Evolutionary conservation across 2,797 vertebrate species (phyloP).

Genomic region (Neostethus bicornis): DNA sequence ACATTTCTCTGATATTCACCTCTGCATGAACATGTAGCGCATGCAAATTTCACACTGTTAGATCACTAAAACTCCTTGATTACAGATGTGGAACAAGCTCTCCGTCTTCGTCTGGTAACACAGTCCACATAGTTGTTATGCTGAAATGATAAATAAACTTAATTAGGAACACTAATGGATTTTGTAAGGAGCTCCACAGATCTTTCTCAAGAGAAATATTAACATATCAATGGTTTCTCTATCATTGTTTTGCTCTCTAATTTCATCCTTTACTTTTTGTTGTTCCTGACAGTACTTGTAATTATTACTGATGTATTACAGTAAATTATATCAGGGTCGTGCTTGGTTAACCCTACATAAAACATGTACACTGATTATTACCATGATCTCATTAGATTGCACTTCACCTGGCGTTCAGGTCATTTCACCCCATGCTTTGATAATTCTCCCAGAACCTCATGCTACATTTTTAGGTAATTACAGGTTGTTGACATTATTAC

Average conservation of each 20-base stretch:
- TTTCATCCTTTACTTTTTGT: conserved; percentile 24
- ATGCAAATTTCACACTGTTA: conserved; percentile 52
- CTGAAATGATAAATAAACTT: conserved; percentile 68
- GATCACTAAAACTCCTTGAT: conserved; percentile 52
- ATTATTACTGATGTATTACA: conserved; percentile 14
- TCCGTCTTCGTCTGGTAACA: conserved; percentile 48
- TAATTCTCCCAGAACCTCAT: conserved; percentile 3
- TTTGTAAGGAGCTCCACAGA: conserved; percentile 61
- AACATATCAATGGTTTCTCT: conserved; percentile 68
- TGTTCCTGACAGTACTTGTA: conserved; percentile 60
- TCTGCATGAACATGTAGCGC: conserved; percentile 49
- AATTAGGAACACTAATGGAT: conserved; percentile 68
- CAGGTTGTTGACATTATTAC: background rate
- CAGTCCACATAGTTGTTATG: conserved; percentile 50
- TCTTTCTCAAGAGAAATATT: conserved; percentile 61
- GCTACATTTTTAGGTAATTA: conserved; percentile 13
- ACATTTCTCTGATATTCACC: conserved; percentile 33
- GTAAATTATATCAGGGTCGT: conserved; percentile 49
- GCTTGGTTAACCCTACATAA: conserved; percentile 49
- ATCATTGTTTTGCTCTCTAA: background rate
- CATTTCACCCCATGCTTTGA: background rate
- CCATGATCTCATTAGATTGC: conserved; percentile 37
- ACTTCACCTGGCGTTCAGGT: conserved; percentile 21
- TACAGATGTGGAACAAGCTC: conserved; percentile 54
- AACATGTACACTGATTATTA: conserved; percentile 46